phyloP scores from a whole-genome alignment of 2,797 vertebrate species.

The Sardinella longiceps region DNA sequence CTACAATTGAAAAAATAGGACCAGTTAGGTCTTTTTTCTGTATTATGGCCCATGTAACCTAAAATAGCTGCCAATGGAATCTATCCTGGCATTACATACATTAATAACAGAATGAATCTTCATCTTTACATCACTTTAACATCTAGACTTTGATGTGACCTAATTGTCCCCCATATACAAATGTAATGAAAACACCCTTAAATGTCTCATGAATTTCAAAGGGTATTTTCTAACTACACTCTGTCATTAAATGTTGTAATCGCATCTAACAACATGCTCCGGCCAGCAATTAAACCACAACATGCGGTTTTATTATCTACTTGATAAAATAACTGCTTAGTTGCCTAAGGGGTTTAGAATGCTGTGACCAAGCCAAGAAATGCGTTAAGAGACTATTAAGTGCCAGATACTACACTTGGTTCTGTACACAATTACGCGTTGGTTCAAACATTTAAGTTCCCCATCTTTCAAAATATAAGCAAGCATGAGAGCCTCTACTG shows the following conservation, averaged over 20 bases:
- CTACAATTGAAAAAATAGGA: no score
- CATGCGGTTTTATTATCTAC: background rate
- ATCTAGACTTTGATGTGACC: background rate
- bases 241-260: background rate
- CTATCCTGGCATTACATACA: background rate
- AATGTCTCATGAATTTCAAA: background rate
- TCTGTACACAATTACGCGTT: background rate
- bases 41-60: no score
- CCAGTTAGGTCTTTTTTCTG: no score
- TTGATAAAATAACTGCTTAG: background rate
- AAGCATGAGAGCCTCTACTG: background rate
- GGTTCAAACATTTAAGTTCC: background rate
- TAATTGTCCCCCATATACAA: background rate
- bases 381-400: background rate
- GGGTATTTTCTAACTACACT: background rate
- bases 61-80: background rate
- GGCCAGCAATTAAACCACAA: background rate
- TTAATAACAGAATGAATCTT: background rate
- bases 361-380: background rate
- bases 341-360: background rate
- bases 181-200: background rate
- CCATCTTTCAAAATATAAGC: background rate
- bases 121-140: background rate
- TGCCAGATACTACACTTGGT: background rate
- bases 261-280: background rate